phyloP scores from a whole-genome alignment of 2,888 invertebrate genomes.

The Kuschelorhynchus macadamiae region DNA sequence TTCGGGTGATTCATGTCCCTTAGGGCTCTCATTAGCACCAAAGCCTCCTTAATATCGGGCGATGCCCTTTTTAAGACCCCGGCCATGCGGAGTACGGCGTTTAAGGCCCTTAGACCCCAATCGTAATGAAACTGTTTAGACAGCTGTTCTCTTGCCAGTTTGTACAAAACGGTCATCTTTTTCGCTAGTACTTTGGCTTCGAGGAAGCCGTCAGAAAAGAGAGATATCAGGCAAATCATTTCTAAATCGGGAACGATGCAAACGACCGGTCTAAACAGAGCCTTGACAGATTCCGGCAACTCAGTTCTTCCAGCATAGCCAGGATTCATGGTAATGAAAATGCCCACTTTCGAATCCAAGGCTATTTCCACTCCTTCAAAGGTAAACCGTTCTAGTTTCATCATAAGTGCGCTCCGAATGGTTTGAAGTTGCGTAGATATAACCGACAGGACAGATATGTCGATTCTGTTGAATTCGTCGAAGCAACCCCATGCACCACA shows the following conservation, averaged over 20 bases:
- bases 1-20: slow-evolving; percentile 95
- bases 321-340: slow-evolving; percentile 97
- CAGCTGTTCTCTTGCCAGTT: slow-evolving; percentile 87
- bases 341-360: slow-evolving; percentile 88
- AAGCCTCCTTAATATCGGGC: slow-evolving; percentile 84
- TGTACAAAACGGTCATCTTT: slow-evolving; percentile 94
- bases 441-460: slow-evolving; percentile 92
- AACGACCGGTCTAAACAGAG: slow-evolving; percentile 91
- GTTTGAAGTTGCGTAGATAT: slow-evolving; percentile 94
- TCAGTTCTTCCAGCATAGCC: slow-evolving; percentile 94
- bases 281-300: slow-evolving; percentile 92
- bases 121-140: slow-evolving; percentile 96
- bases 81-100: slow-evolving; percentile 92
- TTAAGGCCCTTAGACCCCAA: slow-evolving; percentile 93
- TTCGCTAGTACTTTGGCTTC: slow-evolving; percentile 92
- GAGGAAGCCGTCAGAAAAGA: slow-evolving; percentile 93
- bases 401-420: slow-evolving; percentile 86
- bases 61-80: slow-evolving; percentile 87
- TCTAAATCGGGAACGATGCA: slow-evolving; percentile 94
- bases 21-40: slow-evolving; percentile 91
- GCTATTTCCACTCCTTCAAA: slow-evolving; percentile 78
- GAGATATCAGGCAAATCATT: slow-evolving; percentile 91
- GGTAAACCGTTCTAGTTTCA: slow-evolving; percentile 81
- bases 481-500: slow-evolving; percentile 98
- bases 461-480: slow-evolving; percentile 95